Evolutionary conservation across 2,888 invertebrate species (phyloP).

Genomic region (Venusia cambrica): DNA sequence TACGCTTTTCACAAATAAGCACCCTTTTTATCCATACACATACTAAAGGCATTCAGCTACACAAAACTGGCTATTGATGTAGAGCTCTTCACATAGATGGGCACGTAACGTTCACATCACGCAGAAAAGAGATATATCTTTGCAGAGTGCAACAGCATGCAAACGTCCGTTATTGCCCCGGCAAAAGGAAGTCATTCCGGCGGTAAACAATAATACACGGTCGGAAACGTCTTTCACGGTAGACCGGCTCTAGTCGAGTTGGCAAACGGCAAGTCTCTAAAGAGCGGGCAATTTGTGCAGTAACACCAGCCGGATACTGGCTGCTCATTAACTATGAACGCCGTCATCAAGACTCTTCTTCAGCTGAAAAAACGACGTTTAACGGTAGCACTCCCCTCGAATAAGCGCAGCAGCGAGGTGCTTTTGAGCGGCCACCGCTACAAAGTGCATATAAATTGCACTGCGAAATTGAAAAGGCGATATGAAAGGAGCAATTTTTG

Average conservation of each 20-base stretch:
- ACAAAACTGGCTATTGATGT: conserved; percentile 50
- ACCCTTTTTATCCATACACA: conserved; percentile 29
- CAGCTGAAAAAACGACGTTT: conserved; percentile 70
- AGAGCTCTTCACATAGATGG: conserved; percentile 42
- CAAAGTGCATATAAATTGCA: conserved; percentile 81
- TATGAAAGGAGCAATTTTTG: conserved; percentile 68
- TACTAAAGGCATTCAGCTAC: conserved; percentile 26
- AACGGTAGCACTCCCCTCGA: conserved; percentile 68
- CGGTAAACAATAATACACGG: conserved; percentile 71
- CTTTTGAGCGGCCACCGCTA: conserved; percentile 66
- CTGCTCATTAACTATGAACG: conserved; percentile 80
- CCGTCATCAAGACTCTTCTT: conserved; percentile 77
- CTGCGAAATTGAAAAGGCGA: conserved; percentile 69
- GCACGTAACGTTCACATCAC: conserved; percentile 39
- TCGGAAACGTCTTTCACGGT: conserved; percentile 69
- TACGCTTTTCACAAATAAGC: conserved; percentile 12
- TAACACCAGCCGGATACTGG: conserved; percentile 72
- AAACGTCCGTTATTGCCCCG: conserved; percentile 45
- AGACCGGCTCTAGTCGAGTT: conserved; percentile 56
- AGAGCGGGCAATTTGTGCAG: conserved; percentile 72
- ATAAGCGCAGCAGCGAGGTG: conserved; percentile 61
- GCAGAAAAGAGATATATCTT: conserved; percentile 44
- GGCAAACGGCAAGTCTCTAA: conserved; percentile 60
- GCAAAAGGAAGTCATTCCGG: conserved; percentile 71
- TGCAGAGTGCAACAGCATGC: conserved; percentile 40